Base-by-base conservation (phyloP, 2,797 vertebrate species). In the Lepus oiostolus region DNA sequence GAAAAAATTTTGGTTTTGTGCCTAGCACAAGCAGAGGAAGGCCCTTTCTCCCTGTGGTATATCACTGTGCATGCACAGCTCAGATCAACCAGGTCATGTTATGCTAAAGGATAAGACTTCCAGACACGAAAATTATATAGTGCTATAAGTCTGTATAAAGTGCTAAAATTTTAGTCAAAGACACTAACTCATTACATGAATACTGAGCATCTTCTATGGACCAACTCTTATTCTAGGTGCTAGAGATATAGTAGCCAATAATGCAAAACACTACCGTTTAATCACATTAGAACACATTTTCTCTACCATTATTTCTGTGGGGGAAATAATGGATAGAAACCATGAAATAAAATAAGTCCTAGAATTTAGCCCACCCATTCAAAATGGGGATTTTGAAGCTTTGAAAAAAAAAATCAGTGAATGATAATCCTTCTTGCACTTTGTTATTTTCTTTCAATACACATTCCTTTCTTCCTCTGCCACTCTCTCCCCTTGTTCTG, bases 371-470 rank as follows among this genome's bases (percentile, higher is more conserved):
- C 24, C n/a, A 72, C 1, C 24, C n/a, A 72, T 42, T 63, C 80
- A n/a, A 93, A 70, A 76, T 32, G 47, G 17, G 74, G 80, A 58
- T 76, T 75, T 67, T 92, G 19, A 68, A 90, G 63, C 32, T 77
- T 60, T 77, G 67, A 38, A 38, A 42, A 42, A 42, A 42, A 42
- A 79, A 67, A 28, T 67, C 32, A 90, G 7, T n/a, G 67, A 77
- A n/a, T 1, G 12, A 5, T 22, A 32, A 71, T 75, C 8, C 11
- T 75, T 65, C 60, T n/a, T 75, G 72, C 19, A 75, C 22, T 85
- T 91, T 32, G n/a, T n/a, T n/a, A 38, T 26, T 38, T 81, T 75
- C 75, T 67, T 50, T 19, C 13, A 42, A 6, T 47, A 4, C 11
- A 16, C 16, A 42, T 75, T 89, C 12, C 14, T 82, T 85, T 54